A percentile compares a stretch with the other conserved stretches of the same genome.
Conservation (phyloP, 2,113 vertebrate species). For the Psittacula cyanocephala region DNA sequence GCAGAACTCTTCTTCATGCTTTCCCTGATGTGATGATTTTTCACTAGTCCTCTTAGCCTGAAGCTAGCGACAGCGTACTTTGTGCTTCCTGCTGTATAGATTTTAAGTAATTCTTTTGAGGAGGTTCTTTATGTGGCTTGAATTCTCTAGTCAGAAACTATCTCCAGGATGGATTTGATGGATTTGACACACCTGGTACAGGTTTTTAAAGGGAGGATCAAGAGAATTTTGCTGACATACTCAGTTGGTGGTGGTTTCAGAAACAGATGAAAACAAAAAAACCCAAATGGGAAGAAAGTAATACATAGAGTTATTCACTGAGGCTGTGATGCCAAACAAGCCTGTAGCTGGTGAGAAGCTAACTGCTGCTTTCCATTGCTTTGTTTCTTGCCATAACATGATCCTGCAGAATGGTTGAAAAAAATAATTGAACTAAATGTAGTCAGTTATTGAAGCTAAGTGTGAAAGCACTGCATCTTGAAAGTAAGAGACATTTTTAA, state of each 20-base stretch:
- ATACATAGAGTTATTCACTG: background rate
- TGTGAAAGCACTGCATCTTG: background rate
- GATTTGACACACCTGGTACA: conserved; percentile 11
- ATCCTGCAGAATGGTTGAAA: background rate
- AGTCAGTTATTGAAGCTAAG: background rate
- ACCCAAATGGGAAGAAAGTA: background rate
- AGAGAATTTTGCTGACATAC: background rate
- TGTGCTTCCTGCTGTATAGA: background rate
- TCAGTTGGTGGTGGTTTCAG: background rate
- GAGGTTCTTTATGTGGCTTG: conserved; percentile 14
- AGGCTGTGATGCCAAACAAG: background rate
- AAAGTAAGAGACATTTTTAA: background rate
- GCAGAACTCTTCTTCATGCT: background rate
- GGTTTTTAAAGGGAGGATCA: conserved; percentile 22
- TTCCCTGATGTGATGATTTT: conserved; percentile 33
- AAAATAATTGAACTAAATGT: background rate
- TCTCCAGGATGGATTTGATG: background rate
- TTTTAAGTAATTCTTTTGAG: conserved; percentile 37
- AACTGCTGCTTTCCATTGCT: background rate
- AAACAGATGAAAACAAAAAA: background rate
- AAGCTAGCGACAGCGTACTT: conserved; percentile 2
- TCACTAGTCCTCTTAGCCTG: conserved; percentile 12
- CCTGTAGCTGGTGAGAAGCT: background rate
- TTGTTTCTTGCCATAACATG: background rate
- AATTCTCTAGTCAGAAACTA: conserved; percentile 50